Conservation (phyloP, 2,888 invertebrate species). For the Sinhomidia bicolor region DNA sequence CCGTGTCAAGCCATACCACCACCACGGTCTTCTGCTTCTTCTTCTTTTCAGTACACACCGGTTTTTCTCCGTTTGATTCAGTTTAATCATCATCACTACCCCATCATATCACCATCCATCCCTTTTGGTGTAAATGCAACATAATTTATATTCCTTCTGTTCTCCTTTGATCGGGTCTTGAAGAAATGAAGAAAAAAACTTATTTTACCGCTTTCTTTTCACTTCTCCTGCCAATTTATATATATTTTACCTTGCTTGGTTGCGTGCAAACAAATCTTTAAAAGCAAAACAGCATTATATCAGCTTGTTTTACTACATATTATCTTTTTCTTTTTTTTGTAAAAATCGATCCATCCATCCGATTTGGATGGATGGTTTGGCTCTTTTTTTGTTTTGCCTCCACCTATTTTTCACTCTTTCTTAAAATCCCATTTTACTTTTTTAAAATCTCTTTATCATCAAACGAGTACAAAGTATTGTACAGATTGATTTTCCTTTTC, state of each 20-base stretch:
- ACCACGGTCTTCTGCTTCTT: neutral
- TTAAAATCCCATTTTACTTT: neutral
- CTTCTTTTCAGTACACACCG: no score
- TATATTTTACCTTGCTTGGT: neutral
- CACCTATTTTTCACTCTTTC: neutral
- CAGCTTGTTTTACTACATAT: neutral
- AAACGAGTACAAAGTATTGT: neutral
- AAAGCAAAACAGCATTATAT: neutral
- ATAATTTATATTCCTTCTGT: conserved; percentile 28
- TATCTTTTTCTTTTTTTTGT: conserved; percentile 3
- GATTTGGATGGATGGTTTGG: conserved; percentile 27
- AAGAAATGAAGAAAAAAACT: neutral
- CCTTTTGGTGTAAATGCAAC: neutral
- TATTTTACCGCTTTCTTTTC: conserved; percentile 37
- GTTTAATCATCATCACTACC: neutral
- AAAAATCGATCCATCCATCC: neutral
- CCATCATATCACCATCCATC: neutral
- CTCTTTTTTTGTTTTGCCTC: conserved; percentile 4
- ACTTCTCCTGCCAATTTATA: conserved; percentile 29
- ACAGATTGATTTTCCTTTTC: neutral
- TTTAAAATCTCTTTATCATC: neutral
- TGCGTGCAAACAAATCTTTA: conserved; percentile 20
- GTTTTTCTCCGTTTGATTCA: conserved; percentile 20
- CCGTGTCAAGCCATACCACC: conserved; percentile 16
- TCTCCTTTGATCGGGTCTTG: neutral